Percentiles rank a stretch among this genome's conserved stretches.
Conservation (phyloP, 1,140 invertebrate species). For the Thalassaphorura encarpata region DNA sequence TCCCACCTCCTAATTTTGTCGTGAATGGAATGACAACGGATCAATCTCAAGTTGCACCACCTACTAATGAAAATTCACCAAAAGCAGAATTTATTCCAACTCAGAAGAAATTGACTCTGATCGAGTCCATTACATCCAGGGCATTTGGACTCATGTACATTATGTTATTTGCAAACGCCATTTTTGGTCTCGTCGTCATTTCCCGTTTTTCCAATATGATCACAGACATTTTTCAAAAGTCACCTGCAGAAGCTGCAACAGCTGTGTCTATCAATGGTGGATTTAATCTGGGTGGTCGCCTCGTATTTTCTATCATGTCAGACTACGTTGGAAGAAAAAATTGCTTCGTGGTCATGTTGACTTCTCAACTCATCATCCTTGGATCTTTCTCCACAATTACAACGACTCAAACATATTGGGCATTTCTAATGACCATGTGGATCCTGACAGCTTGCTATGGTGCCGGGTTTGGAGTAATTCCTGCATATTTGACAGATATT, state of each 20-base stretch:
- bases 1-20: constrained; percentile 14
- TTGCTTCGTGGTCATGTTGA: constrained; percentile 20
- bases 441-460: constrained; percentile 24
- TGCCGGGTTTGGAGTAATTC: constrained; percentile 23
- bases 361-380: constrained; percentile 20
- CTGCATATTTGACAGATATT: constrained; percentile 27
- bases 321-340: constrained; percentile 28
- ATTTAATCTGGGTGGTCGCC: constrained; percentile 25
- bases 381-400: constrained; percentile 22
- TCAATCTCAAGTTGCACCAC: not conserved
- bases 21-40: not conserved
- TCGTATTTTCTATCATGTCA: constrained; percentile 18
- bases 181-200: constrained; percentile 25
- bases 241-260: constrained; percentile 21
- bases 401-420: constrained; percentile 15
- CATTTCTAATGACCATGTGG: constrained; percentile 23
- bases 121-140: constrained; percentile 18
- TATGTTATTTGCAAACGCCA: constrained; percentile 19
- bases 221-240: constrained; percentile 19
- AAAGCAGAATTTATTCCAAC: constrained; percentile 4
- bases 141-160: constrained; percentile 22
- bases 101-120: not conserved
- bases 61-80: not conserved
- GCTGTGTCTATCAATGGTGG: constrained; percentile 27
- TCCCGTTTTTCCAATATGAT: constrained; percentile 26